Base-by-base conservation (phyloP, 2,797 vertebrate genomes). In the Xenops minutus region DNA sequence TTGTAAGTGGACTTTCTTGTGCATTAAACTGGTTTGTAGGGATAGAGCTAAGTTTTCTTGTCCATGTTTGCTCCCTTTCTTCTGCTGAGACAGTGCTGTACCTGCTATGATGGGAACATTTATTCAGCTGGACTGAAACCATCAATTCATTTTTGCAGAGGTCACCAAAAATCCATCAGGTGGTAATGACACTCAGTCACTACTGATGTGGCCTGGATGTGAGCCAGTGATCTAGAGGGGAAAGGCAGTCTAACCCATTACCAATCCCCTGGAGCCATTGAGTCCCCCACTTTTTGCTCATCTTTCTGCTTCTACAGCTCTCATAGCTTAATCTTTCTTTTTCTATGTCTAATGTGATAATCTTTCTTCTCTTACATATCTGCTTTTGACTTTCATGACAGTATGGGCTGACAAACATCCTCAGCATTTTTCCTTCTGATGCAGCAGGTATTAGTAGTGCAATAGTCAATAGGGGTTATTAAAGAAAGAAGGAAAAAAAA, bases 151-250 rank as follows among this genome's bases (percentile, higher is more conserved):
- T 97, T 96, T 92, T 91, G 91, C 93, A 89, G 87, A 96, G 94
- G 95, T 97, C 96, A 96, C 95, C 91, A 93, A 96, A 86, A 87
- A 96, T 92, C 97, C 92, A 95, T 97, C 94, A 95, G 92, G 92
- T 97, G 95, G 94, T 97, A 98, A 97, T 97, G 96, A 94, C 89
- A 95, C 89, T 98, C 94, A 95, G 93, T 95, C 95, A 96, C 95
- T 90, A 89, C 93, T 92, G 92, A 89, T 95, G 93, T 92, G 95
- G 96, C 96, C 94, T 98, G 95, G 93, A 97, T 95, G 91, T 56
- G 85, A 98, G 97, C 96, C 97, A 98, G 96, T 72, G 93, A 96
- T 95, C 96, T 95, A 83, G 93, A 94, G 95, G 73, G 74, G 80
- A 89, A 58, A 52, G 79, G 89, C 92, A 95, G 80, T 36, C 89